These are phyloP conservation scores for Epsilonema sp. DNA, from an alignment of 2,888 invertebrate genomes.

Conservation along the genomic window DNA sequence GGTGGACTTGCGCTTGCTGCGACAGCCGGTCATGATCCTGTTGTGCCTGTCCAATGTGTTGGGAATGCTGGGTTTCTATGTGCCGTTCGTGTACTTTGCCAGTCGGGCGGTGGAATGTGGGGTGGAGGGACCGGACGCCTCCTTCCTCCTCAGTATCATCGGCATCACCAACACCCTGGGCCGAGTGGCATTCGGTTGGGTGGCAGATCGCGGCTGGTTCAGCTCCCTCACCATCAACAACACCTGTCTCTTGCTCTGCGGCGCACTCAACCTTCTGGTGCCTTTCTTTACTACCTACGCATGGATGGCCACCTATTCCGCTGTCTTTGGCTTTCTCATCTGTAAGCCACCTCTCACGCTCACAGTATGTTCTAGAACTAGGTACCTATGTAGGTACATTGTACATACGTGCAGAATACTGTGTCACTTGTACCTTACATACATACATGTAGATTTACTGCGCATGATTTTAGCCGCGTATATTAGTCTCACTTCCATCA, in stretches of 20 bases:
- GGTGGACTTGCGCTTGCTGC: conserved; percentile 60
- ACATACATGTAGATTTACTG: no score
- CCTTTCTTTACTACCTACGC: conserved; percentile 52
- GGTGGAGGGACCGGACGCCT: background rate
- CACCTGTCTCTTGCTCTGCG: conserved; percentile 61
- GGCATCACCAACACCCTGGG: conserved; percentile 71
- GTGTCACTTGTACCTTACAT: no score
- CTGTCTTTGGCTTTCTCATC: conserved; percentile 65
- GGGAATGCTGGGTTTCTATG: conserved; percentile 80
- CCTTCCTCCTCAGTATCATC: conserved; percentile 9
- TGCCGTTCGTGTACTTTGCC: conserved; percentile 56
- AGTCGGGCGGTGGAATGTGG: conserved; percentile 3
- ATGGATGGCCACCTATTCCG: conserved; percentile 54
- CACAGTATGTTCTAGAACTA: no score
- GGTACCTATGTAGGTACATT: no score
- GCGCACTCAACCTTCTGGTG: conserved; percentile 61
- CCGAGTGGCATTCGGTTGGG: conserved; percentile 60
- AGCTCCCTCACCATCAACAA: conserved; percentile 76
- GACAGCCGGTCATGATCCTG: conserved; percentile 63
- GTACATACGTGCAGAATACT: no score
- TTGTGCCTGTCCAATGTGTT: conserved; percentile 80
- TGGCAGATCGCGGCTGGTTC: conserved; percentile 22
- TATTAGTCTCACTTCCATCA: no score
- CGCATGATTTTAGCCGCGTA: no score
- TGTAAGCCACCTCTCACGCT: no score